phyloP scores from a whole-genome alignment of 2,888 invertebrate genomes.

The Steromphala cineraria region DNA sequence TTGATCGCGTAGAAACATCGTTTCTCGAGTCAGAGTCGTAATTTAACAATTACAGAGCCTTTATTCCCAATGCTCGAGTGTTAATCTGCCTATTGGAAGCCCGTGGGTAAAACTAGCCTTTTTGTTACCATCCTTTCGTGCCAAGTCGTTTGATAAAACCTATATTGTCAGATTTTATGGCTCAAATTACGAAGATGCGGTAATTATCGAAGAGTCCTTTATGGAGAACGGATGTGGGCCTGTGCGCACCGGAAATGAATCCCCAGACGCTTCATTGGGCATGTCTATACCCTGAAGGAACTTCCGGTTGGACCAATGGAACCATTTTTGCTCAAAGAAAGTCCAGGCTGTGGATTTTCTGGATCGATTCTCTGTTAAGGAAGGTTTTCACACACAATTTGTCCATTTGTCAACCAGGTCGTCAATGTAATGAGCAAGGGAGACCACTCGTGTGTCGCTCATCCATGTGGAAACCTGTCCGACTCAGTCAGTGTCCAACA shows the following conservation, averaged over 20 bases:
- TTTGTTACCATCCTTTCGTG: not conserved
- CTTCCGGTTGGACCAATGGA: conserved; percentile 11
- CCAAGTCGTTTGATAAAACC: conserved; percentile 17
- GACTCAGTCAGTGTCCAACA: not conserved
- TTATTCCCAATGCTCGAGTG: not conserved
- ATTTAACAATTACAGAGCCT: not conserved
- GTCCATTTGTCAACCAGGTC: not conserved
- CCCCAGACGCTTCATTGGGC: conserved; percentile 19
- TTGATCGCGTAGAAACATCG: no score
- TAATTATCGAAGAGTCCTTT: conserved; percentile 10
- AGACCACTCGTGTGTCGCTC: not conserved
- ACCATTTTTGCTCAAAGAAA: conserved; percentile 18
- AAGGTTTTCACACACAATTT: conserved; percentile 14
- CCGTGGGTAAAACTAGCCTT: conserved; percentile 11
- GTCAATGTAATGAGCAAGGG: not conserved
- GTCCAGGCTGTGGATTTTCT: conserved; percentile 1
- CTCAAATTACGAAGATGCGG: conserved; percentile 9
- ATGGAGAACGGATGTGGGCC: conserved; percentile 15
- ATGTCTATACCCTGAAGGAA: conserved; percentile 14
- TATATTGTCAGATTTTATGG: conserved; percentile 16
- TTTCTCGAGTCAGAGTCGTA: no score
- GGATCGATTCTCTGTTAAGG: not conserved
- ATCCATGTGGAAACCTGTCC: conserved; percentile 1
- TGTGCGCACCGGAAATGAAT: conserved; percentile 19
- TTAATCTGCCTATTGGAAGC: not conserved